These are phyloP conservation scores for Xenopus petersii DNA, from an alignment of 2,797 vertebrate species.

Conservation along the genomic window DNA sequence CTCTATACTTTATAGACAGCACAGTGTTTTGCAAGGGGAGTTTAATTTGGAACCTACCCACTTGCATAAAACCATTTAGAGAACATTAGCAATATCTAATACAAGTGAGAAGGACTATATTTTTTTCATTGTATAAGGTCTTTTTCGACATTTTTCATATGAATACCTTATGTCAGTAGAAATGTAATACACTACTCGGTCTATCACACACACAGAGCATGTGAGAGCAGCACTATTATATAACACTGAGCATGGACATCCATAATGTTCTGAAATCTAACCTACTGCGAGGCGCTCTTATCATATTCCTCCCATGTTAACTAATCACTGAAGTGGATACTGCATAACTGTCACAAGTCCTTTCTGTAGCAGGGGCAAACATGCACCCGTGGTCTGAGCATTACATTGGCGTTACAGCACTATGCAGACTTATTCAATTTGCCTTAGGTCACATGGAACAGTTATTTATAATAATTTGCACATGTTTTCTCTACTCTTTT, in stretches of 20 bases:
- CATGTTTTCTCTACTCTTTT: no score
- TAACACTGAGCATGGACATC: slow-evolving; percentile 29
- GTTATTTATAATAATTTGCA: not conserved
- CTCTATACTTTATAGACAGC: no score
- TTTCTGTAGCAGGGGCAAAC: not conserved
- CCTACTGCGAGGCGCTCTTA: slow-evolving; percentile 5
- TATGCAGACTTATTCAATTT: not conserved
- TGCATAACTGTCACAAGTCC: slow-evolving; percentile 36
- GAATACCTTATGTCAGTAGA: slow-evolving; percentile 17
- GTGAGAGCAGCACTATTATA: slow-evolving; percentile 25
- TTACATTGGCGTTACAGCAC: slow-evolving; percentile 1
- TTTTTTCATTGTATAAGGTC: no score
- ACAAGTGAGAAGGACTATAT: no score
- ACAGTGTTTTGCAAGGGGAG: no score
- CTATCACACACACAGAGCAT: slow-evolving; percentile 36
- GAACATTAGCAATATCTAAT: no score
- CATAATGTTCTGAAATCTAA: not conserved
- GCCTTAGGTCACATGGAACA: slow-evolving; percentile 13
- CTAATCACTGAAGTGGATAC: slow-evolving; percentile 33
- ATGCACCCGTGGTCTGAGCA: not conserved
- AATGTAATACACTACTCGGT: slow-evolving; percentile 7
- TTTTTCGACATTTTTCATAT: no score
- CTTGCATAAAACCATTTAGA: no score
- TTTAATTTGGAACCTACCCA: no score
- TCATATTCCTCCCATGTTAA: slow-evolving; percentile 14